Base-by-base conservation (phyloP, 2,888 invertebrate genomes). In the Parthenolecanium corni region DNA sequence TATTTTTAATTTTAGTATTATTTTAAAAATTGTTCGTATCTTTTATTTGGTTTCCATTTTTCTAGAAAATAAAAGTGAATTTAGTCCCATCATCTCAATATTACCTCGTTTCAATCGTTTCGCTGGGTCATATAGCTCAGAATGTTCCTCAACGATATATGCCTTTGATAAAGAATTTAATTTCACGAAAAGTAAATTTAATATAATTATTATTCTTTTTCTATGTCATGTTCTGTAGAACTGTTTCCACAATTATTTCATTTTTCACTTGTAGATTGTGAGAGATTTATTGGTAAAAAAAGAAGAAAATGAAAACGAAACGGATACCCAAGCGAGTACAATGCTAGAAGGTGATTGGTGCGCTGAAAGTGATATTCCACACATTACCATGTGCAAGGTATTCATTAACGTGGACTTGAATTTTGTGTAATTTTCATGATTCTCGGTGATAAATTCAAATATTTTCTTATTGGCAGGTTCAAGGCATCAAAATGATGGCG, bases 401-500 rank as follows among this genome's bases (percentile, higher is more conserved):
- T 61, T 66, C 53, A 49, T 38, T 18, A 21, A 3, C 11, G 25
- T 61, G 6, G 12, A 24, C 9, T 52, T 40, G 44, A 18, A 36
- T 1, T 25, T 49, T 42, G 16, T 25, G 14, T 9, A 14, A 14
- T 14, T 4, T 42, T 42, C 14, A 9, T 5, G 3, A 9, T 44
- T 44, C 46, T 6, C n/a, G 2, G 12, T 40, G 40, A 2, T 2
- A 40, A 38, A 38, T 38, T 14, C 40, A 44, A 44, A 44, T 49
- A 49, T 49, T 49, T 49, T 49, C 42, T 52, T 51, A 5, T 40
- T n/a, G 38, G 20, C 67, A 80, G 77, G 71, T 79, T 62, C 93
- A 94, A 74, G 95, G 90, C 0, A 80, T 96, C 70, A 97, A 97
- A 75, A 86, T 94, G 66, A 92, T 97, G 86, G 94, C 94, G 0